These are phyloP conservation scores for Neogale vison DNA, from an alignment of 2,113 vertebrate species.

Conservation along the genomic window DNA sequence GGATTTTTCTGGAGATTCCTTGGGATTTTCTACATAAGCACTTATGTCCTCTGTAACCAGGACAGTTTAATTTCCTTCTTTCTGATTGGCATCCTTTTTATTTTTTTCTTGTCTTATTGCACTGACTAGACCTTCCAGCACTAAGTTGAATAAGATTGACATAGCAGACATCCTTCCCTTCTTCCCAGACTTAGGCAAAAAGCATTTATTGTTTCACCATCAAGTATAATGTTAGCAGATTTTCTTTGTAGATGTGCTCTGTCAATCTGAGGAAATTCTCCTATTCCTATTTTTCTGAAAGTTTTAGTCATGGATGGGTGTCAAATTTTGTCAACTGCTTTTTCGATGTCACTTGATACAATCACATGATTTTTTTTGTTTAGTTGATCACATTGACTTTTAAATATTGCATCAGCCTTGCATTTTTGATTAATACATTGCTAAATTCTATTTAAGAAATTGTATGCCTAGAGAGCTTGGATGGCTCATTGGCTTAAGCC, in stretches of 20 bases:
- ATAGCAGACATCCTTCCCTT: not conserved
- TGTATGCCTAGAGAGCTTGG: not conserved
- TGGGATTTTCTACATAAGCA: not conserved
- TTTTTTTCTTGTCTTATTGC: not conserved
- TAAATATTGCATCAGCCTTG: not conserved
- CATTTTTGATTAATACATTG: not conserved
- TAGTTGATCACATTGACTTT: not conserved
- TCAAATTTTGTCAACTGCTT: not conserved
- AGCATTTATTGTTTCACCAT: not conserved
- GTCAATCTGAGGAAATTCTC: not conserved
- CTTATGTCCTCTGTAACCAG: not conserved
- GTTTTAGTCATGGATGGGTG: not conserved
- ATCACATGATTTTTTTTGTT: not conserved
- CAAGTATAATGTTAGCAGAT: not conserved
- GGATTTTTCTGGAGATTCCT: not conserved
- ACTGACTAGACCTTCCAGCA: not conserved
- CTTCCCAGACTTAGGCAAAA: not conserved
- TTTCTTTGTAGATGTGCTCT: not conserved
- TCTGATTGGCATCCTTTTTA: not conserved
- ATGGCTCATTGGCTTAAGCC: no score
- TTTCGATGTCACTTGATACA: not conserved
- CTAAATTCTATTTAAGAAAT: slow-evolving; percentile 13
- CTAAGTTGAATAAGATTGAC: not conserved
- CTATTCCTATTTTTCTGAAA: not conserved
- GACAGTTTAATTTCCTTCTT: not conserved